Evolutionary conservation across 92 coral and sea anemone genomes (phyloP).

Genomic region (Heteractis magnifica): DNA sequence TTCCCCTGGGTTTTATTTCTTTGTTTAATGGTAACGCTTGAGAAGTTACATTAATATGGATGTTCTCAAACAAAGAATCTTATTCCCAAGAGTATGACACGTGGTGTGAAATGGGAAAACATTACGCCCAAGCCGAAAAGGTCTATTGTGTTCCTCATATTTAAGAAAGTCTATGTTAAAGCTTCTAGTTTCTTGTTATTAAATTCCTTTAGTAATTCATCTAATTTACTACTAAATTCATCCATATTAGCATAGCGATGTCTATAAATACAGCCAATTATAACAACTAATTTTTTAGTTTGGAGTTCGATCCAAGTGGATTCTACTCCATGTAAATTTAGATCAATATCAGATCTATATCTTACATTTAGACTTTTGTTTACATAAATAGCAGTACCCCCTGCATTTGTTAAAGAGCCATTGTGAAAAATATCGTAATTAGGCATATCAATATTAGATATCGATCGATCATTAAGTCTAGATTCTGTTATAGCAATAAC

Average conservation of each 20-base stretch:
- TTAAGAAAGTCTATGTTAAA: background rate
- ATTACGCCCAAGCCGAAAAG: no score
- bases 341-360: conserved; percentile 40
- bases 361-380: conserved; percentile 38
- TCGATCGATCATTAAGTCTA: conserved; percentile 36
- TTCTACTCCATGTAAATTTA: conserved; percentile 38
- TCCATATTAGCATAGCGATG: background rate
- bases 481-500: conserved; percentile 46
- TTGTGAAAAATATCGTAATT: conserved; percentile 44
- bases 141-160: background rate
- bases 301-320: conserved; percentile 49
- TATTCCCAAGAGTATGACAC: no score
- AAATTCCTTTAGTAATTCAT: background rate
- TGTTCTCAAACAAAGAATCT: no score
- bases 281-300: background rate
- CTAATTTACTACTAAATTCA: background rate
- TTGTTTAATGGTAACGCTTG: no score
- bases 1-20: no score
- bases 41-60: no score
- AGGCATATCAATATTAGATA: conserved; percentile 35
- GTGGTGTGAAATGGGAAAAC: no score
- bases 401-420: conserved; percentile 41
- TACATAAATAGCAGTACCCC: conserved; percentile 54
- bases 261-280: background rate
- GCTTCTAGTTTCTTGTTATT: background rate